Percentiles rank a stretch among this genome's conserved stretches.
Conservation (phyloP, 2,797 vertebrate genomes). For the Bradypus variegatus region DNA sequence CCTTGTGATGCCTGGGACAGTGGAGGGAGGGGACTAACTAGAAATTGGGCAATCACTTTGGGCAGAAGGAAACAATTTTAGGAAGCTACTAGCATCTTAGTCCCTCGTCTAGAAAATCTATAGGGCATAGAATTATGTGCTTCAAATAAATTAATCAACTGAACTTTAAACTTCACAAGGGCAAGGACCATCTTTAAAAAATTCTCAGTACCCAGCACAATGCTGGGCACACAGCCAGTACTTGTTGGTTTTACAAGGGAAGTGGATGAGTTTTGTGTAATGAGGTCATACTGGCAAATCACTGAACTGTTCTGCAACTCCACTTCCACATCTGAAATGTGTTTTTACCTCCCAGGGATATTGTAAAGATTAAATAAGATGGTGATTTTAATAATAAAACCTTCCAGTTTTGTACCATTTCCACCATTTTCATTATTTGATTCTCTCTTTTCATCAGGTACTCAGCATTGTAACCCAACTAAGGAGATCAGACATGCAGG, state of each 20-base stretch:
- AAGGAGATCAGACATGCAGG: slow-evolving; percentile 11
- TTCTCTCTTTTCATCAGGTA: not conserved
- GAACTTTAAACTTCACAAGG: slow-evolving; percentile 40
- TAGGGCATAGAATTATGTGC: not conserved
- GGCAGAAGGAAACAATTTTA: slow-evolving; percentile 41
- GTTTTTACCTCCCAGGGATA: slow-evolving; percentile 25
- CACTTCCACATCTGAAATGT: slow-evolving; percentile 34
- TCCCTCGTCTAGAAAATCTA: slow-evolving; percentile 35
- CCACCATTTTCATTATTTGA: slow-evolving; percentile 3
- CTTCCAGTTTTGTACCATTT: slow-evolving; percentile 18
- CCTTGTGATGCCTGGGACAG: not conserved
- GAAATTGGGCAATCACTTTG: slow-evolving; percentile 18
- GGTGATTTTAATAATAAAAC: slow-evolving; percentile 34
- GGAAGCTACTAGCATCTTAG: slow-evolving; percentile 29
- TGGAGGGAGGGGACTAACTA: not conserved
- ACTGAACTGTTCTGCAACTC: not conserved
- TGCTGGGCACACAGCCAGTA: slow-evolving; percentile 45
- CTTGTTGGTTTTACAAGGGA: slow-evolving; percentile 53
- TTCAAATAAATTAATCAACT: slow-evolving; percentile 40
- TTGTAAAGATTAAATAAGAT: slow-evolving; percentile 42
- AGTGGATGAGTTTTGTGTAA: slow-evolving; percentile 50
- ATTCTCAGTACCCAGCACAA: slow-evolving; percentile 36
- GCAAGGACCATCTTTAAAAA: slow-evolving; percentile 1
- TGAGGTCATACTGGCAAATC: slow-evolving; percentile 51
- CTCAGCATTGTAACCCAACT: slow-evolving; percentile 2